These are phyloP conservation scores for Diplolepis rosae DNA, from an alignment of 2,888 invertebrate genomes.

Conservation along the genomic window DNA sequence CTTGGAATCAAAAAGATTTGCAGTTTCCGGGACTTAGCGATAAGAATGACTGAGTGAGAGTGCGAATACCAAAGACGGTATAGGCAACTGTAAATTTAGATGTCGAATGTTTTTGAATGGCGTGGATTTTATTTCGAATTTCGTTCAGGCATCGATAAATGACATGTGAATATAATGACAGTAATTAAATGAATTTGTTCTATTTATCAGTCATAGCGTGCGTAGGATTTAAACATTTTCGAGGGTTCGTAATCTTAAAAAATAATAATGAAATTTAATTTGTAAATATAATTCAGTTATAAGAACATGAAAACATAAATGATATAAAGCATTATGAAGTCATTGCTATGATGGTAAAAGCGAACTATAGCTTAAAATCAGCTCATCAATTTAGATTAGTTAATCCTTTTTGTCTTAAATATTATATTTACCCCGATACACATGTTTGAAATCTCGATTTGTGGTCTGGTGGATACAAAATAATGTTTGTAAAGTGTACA, in stretches of 20 bases:
- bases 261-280: slow-evolving; percentile 2
- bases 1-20: slow-evolving; percentile 3
- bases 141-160: slow-evolving; percentile 1
- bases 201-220: not conserved
- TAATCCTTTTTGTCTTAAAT: not conserved
- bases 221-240: not conserved
- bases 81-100: not conserved
- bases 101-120: not conserved
- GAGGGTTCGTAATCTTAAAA: not conserved
- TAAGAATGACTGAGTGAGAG: slow-evolving; percentile 1
- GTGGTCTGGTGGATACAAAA: not conserved
- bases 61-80: slow-evolving; percentile 24
- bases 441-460: not conserved
- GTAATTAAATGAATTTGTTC: not conserved
- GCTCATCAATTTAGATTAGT: not conserved
- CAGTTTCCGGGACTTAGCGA: not conserved
- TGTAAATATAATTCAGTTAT: slow-evolving; percentile 13
- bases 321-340: not conserved
- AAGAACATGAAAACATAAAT: not conserved
- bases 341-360: not conserved
- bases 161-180: not conserved
- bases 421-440: not conserved
- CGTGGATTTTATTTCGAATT: not conserved
- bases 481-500: slow-evolving; percentile 21
- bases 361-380: not conserved